phyloP scores from a whole-genome alignment of 1,140 invertebrate genomes.

The Carposina sasakii region DNA sequence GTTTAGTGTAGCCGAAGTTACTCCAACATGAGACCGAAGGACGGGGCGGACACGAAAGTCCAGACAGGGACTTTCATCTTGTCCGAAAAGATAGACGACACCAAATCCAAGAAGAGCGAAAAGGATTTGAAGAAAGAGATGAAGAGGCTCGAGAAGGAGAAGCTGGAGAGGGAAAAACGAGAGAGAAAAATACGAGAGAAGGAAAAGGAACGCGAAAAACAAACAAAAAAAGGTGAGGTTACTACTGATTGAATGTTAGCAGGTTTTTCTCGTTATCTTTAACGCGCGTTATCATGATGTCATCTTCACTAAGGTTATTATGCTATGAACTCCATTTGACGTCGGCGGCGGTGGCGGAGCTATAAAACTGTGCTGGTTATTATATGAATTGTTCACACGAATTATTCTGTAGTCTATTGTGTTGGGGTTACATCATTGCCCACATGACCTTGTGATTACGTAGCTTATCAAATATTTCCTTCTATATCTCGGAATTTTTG shows the following conservation, averaged over 20 bases:
- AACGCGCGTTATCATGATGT: conserved; percentile 37
- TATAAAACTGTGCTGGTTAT: conserved; percentile 36
- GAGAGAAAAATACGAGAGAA: conserved; percentile 71
- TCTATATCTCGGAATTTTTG: too few relatives aligned
- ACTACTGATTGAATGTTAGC: background rate
- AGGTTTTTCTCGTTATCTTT: background rate
- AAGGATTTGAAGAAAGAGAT: conserved; percentile 72
- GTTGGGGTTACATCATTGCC: conserved; percentile 49
- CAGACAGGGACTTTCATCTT: conserved; percentile 68
- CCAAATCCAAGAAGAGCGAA: conserved; percentile 66
- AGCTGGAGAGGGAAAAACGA: conserved; percentile 64
- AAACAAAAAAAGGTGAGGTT: conserved; percentile 62
- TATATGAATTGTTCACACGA: conserved; percentile 35
- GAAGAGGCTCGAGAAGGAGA: conserved; percentile 68
- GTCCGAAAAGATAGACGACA: conserved; percentile 70
- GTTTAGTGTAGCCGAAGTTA: conserved; percentile 28
- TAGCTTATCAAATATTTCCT: conserved; percentile 45
- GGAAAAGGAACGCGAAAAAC: conserved; percentile 68
- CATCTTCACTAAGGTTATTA: conserved; percentile 36
- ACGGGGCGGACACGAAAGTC: conserved; percentile 58
- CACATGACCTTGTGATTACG: conserved; percentile 42
- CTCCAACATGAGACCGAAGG: conserved; percentile 63
- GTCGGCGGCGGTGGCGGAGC: too few relatives aligned
- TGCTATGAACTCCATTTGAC: background rate
- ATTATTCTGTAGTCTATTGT: conserved; percentile 33